These are phyloP conservation scores for Notarius quadriscutis DNA, from an alignment of 2,113 vertebrate species.

Conservation along the genomic window DNA sequence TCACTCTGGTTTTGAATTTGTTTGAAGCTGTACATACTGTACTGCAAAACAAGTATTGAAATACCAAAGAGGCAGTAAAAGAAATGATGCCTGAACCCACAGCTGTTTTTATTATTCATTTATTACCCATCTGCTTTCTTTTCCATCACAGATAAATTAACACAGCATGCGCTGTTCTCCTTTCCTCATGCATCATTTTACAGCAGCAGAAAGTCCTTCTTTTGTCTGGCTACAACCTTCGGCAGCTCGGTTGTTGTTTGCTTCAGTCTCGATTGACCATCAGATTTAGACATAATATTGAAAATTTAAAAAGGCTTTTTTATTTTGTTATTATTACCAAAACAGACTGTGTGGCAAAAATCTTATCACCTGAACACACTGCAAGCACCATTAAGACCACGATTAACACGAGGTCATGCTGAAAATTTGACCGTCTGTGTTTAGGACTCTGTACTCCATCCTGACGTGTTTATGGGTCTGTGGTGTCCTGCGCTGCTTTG, in stretches of 20 bases:
- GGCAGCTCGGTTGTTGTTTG: not conserved
- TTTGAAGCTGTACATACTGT: not conserved
- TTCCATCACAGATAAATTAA: not conserved
- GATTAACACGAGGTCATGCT: not conserved
- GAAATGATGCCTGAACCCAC: not conserved
- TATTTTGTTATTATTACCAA: not conserved
- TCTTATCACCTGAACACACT: not conserved
- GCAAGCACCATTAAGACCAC: not conserved
- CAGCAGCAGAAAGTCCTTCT: not conserved
- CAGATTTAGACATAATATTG: not conserved
- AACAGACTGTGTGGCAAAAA: not conserved
- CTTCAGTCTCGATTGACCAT: not conserved
- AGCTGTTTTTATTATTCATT: not conserved
- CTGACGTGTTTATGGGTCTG: conserved; percentile 18
- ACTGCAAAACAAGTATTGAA: not conserved
- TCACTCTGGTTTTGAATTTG: not conserved
- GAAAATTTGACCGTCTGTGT: not conserved
- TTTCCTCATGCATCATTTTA: not conserved
- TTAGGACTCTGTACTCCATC: not conserved
- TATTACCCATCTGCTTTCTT: not conserved
- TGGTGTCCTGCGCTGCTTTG: conserved; percentile 56
- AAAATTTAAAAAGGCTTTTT: too few relatives aligned
- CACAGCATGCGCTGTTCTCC: not conserved
- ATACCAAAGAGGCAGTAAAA: not conserved
- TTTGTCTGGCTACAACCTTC: not conserved